Evolutionary conservation across 1,140 invertebrate species (phyloP).

Genomic region (Panonychus citri): DNA sequence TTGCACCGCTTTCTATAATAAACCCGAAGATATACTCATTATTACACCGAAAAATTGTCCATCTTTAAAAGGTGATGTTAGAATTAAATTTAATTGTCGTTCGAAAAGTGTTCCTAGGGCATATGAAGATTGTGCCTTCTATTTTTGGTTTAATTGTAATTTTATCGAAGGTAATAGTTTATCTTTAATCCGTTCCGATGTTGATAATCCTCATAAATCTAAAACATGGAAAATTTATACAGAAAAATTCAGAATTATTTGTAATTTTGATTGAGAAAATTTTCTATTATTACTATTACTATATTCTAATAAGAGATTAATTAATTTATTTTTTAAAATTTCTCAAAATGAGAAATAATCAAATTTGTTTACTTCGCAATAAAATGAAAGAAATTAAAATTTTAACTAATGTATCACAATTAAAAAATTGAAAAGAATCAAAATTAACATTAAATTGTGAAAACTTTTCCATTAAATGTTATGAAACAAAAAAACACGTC

Average conservation of each 20-base stretch:
- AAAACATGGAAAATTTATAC: slow-evolving; percentile 26
- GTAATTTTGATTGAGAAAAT: neutral
- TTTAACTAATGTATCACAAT: too few relatives aligned
- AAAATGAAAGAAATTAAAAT: too few relatives aligned
- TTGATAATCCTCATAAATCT: slow-evolving; percentile 32
- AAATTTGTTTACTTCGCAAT: too few relatives aligned
- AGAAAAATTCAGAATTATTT: slow-evolving; percentile 22
- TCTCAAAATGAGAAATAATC: too few relatives aligned
- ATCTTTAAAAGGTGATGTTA: slow-evolving; percentile 24
- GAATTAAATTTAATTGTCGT: slow-evolving; percentile 24
- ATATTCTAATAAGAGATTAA: too few relatives aligned
- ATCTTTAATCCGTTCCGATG: slow-evolving; percentile 22
- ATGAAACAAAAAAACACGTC: too few relatives aligned
- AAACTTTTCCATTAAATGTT: too few relatives aligned
- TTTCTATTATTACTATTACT: too few relatives aligned
- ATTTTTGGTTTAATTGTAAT: slow-evolving; percentile 32
- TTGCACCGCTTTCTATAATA: slow-evolving; percentile 17
- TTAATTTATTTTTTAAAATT: too few relatives aligned
- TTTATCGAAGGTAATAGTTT: slow-evolving; percentile 27
- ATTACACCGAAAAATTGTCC: slow-evolving; percentile 21
- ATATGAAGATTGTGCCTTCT: slow-evolving; percentile 32
- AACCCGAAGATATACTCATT: slow-evolving; percentile 20
- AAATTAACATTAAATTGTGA: too few relatives aligned
- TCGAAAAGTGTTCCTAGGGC: slow-evolving; percentile 25
- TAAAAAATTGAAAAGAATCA: too few relatives aligned